Evolutionary conservation across 2,797 vertebrate genomes (phyloP).

Genomic region (Semotilus atromaculatus): DNA sequence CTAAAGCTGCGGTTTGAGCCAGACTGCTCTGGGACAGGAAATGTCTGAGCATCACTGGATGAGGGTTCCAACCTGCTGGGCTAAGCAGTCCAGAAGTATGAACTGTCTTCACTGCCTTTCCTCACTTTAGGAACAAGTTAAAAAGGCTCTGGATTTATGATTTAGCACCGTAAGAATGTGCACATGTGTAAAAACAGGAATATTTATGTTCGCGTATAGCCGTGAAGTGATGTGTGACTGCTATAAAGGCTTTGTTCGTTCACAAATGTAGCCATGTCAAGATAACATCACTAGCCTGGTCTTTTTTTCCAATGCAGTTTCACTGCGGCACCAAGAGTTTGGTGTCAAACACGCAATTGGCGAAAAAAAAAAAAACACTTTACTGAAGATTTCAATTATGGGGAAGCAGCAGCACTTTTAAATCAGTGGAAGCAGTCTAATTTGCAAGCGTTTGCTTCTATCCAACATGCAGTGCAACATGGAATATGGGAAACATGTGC

Average conservation of each 20-base stretch:
- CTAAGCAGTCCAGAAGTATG: constrained; percentile 36
- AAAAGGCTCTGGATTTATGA: constrained; percentile 26
- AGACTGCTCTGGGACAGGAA: constrained; percentile 21
- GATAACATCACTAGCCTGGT: constrained; percentile 65
- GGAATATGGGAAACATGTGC: constrained; percentile 23
- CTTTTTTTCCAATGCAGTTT: constrained; percentile 57
- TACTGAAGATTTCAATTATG: constrained; percentile 81
- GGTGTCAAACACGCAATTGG: constrained; percentile 80
- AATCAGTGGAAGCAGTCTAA: constrained; percentile 65
- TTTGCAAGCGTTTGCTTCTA: constrained; percentile 35
- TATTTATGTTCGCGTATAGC: constrained; percentile 38
- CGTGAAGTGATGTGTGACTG: constrained; percentile 53
- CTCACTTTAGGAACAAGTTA: constrained; percentile 37
- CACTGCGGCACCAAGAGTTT: constrained; percentile 71
- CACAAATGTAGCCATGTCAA: constrained; percentile 64
- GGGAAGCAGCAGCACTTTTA: constrained; percentile 73
- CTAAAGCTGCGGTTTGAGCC: constrained; percentile 34
- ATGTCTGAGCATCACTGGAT: constrained; percentile 32
- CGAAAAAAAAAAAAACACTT: constrained; percentile 74
- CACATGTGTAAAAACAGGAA: constrained; percentile 36
- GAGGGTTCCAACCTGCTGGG: constrained; percentile 29
- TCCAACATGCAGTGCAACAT: not conserved
- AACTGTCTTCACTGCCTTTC: constrained; percentile 50
- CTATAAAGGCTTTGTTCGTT: constrained; percentile 55
- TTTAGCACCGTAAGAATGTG: constrained; percentile 19